Conservation (phyloP, 2,113 vertebrate species). For the Pygoscelis antarcticus region DNA sequence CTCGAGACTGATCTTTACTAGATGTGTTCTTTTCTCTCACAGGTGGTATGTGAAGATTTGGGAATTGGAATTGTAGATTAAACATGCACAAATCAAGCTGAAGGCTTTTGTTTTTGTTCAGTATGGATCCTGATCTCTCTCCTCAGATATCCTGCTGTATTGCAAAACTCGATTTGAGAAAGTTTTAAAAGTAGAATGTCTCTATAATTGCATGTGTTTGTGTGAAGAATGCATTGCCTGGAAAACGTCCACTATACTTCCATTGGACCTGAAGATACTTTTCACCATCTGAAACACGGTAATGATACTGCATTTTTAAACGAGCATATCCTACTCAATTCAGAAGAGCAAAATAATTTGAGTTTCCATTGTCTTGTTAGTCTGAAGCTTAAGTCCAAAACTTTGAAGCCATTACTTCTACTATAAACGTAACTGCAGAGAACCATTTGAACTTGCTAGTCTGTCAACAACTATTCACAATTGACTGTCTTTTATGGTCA, state of each 20-base stretch:
- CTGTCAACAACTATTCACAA: not conserved
- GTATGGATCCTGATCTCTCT: constrained; percentile 34
- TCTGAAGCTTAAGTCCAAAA: constrained; percentile 41
- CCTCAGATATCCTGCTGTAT: constrained; percentile 41
- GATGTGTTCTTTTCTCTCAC: constrained; percentile 5
- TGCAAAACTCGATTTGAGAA: constrained; percentile 33
- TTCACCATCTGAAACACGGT: not conserved
- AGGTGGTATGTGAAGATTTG: constrained; percentile 61
- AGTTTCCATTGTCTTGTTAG: not conserved
- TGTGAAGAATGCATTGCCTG: constrained; percentile 55
- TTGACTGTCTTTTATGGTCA: not conserved
- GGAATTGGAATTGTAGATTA: constrained; percentile 37
- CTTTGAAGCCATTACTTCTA: not conserved
- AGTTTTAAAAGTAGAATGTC: constrained; percentile 52
- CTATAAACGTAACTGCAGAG: not conserved
- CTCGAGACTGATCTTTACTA: not conserved
- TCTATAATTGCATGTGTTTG: constrained; percentile 58
- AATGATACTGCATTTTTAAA: not conserved
- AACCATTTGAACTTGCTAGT: not conserved
- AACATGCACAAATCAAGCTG: constrained; percentile 35
- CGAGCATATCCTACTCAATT: not conserved
- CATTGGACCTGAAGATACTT: not conserved
- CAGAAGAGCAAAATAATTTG: not conserved
- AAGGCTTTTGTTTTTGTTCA: constrained; percentile 27
- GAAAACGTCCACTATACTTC: not conserved